Evolutionary conservation across 2,113 vertebrate species (phyloP).

Genomic region (Chauna torquata): DNA sequence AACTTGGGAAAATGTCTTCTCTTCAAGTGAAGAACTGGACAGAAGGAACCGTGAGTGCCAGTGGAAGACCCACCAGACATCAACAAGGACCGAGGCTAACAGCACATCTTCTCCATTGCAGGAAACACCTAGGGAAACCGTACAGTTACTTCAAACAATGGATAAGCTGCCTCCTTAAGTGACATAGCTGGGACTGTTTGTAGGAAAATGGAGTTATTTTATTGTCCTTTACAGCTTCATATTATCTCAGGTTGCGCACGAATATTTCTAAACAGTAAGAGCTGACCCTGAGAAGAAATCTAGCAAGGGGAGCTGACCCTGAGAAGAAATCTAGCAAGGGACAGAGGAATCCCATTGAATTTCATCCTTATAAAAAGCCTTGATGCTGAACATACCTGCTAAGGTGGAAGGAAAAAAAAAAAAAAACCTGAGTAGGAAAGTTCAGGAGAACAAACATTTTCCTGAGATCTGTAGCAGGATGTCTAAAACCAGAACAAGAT

Average conservation of each 20-base stretch:
- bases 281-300: not conserved
- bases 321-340: not conserved
- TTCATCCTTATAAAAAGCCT: not conserved
- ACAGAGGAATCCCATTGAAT: not conserved
- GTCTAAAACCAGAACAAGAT: not conserved
- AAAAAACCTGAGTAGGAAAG: not conserved
- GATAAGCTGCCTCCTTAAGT: not conserved
- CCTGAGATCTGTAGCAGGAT: not conserved
- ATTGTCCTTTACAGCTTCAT: not conserved
- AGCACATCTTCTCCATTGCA: not conserved
- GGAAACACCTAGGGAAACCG: not conserved
- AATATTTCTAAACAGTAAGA: not conserved
- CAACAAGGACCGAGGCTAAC: not conserved
- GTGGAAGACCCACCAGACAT: not conserved
- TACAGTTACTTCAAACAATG: not conserved
- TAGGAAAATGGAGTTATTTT: not conserved
- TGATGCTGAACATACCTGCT: not conserved
- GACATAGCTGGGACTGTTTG: not conserved
- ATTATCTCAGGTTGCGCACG: not conserved
- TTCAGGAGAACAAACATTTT: not conserved
- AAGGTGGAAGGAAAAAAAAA: not conserved
- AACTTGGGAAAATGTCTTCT: not conserved
- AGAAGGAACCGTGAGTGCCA: accelerated
- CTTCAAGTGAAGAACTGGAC: not conserved
- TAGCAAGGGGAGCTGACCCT: not conserved